These are phyloP conservation scores for Drosophila buzzatii DNA, from an alignment of 2,888 invertebrate species.

Conservation along the genomic window DNA sequence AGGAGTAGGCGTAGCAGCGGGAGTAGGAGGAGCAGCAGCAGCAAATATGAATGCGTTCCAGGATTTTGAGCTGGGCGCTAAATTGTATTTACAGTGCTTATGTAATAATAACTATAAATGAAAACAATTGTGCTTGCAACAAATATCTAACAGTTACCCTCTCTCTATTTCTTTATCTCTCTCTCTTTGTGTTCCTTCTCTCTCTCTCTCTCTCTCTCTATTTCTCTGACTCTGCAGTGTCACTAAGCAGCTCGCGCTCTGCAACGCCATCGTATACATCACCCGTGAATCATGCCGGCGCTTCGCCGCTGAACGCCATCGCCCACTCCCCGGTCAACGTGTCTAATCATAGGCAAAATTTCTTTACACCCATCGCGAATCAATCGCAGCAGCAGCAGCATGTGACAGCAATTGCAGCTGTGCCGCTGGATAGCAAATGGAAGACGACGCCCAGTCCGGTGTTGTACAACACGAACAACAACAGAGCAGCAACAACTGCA, in stretches of 20 bases:
- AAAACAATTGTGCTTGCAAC: slow-evolving; percentile 17
- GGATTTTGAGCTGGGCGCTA: slow-evolving; percentile 83
- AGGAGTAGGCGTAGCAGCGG: background rate
- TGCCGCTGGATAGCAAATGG: slow-evolving; percentile 40
- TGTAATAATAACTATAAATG: slow-evolving; percentile 67
- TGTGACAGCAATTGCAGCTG: slow-evolving; percentile 43
- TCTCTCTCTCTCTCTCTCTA: slow-evolving; percentile 5
- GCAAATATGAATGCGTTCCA: slow-evolving; percentile 78
- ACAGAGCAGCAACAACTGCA: slow-evolving; percentile 51
- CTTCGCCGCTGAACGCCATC: slow-evolving; percentile 88
- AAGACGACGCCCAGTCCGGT: slow-evolving; percentile 84
- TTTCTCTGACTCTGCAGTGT: slow-evolving; percentile 87
- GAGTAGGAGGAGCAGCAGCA: slow-evolving; percentile 4
- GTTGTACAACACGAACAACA: slow-evolving; percentile 79
- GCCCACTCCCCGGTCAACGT: slow-evolving; percentile 88
- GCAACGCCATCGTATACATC: slow-evolving; percentile 96
- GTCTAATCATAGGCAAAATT: slow-evolving; percentile 91
- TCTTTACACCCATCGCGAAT: slow-evolving; percentile 93
- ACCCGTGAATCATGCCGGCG: slow-evolving; percentile 89
- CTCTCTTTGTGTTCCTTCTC: background rate
- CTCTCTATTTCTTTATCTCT: background rate
- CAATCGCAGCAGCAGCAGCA: slow-evolving; percentile 48
- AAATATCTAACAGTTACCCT: slow-evolving; percentile 7
- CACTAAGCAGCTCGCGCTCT: slow-evolving; percentile 96
- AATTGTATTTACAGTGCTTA: slow-evolving; percentile 84